These are phyloP conservation scores for Clostera curtula DNA, from an alignment of 2,888 invertebrate species.

Conservation along the genomic window DNA sequence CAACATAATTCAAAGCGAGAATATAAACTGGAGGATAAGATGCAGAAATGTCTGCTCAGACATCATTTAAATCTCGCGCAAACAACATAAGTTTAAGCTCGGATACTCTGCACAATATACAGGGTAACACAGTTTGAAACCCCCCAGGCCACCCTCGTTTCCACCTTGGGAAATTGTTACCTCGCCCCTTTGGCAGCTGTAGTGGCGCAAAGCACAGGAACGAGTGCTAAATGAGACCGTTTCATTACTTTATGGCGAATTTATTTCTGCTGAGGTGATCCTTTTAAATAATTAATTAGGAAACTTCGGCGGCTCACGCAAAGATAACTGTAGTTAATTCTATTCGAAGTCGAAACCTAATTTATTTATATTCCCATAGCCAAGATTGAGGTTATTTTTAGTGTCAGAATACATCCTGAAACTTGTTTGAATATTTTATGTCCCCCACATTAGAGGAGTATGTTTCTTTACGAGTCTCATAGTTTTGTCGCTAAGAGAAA, in stretches of 20 bases:
- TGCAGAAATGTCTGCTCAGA: slow-evolving; percentile 7
- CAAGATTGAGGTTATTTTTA: no score
- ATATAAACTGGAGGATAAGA: slow-evolving; percentile 4
- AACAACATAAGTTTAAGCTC: slow-evolving; percentile 25
- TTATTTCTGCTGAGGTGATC: slow-evolving; percentile 14
- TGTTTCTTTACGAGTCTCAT: no score
- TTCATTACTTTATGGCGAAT: slow-evolving; percentile 26
- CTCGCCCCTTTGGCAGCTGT: slow-evolving; percentile 25
- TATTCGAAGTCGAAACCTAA: no score
- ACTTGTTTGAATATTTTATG: no score
- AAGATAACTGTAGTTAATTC: no score
- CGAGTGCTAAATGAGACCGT: slow-evolving; percentile 31
- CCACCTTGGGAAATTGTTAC: slow-evolving; percentile 49
- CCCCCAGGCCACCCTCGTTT: slow-evolving; percentile 34
- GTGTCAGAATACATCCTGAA: no score
- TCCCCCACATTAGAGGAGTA: no score
- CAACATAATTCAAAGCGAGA: neutral
- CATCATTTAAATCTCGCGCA: slow-evolving; percentile 15
- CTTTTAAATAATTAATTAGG: slow-evolving; percentile 10
- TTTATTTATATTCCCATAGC: no score
- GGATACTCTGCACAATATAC: slow-evolving; percentile 29
- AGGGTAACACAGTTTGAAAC: slow-evolving; percentile 42
- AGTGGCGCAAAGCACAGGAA: slow-evolving; percentile 27
- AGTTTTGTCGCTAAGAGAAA: no score
- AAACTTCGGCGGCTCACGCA: slow-evolving; percentile 7